These are phyloP conservation scores for Entomobrya multifasciata DNA, from an alignment of 2,888 invertebrate species.

Conservation along the genomic window DNA sequence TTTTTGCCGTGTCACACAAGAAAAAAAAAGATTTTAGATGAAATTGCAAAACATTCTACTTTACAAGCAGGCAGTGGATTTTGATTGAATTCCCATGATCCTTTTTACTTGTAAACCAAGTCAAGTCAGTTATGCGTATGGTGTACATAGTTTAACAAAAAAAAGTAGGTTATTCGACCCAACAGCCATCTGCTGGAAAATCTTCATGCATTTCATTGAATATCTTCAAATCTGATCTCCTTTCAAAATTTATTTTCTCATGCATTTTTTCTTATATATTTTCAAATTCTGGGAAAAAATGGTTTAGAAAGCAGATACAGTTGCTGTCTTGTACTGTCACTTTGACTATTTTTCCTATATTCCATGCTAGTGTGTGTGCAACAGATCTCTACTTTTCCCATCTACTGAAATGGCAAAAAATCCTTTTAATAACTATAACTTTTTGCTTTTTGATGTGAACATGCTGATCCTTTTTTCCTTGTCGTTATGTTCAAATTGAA, in stretches of 20 bases:
- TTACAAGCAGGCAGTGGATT: not conserved
- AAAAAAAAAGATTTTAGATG: not conserved
- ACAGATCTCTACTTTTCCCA: not conserved
- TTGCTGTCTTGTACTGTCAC: not conserved
- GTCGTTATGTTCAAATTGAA: no score
- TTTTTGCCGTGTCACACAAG: not conserved
- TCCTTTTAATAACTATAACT: not conserved
- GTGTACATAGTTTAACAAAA: not conserved
- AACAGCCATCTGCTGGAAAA: not conserved
- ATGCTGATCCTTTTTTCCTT: not conserved
- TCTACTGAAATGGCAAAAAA: not conserved
- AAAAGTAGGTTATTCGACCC: not conserved
- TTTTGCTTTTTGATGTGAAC: not conserved
- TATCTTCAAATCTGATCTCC: not conserved
- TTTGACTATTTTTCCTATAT: not conserved
- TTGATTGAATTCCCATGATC: conserved; percentile 63
- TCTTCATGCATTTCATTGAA: conserved; percentile 10
- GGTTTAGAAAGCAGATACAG: not conserved
- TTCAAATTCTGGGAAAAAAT: conserved; percentile 5
- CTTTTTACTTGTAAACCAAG: conserved; percentile 22
- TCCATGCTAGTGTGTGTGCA: not conserved
- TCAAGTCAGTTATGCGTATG: not conserved
- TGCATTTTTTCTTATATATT: not conserved
- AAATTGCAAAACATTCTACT: no score
- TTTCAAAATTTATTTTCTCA: not conserved